phyloP scores from a whole-genome alignment of 2,888 invertebrate genomes.

The Ariolimax columbianus region DNA sequence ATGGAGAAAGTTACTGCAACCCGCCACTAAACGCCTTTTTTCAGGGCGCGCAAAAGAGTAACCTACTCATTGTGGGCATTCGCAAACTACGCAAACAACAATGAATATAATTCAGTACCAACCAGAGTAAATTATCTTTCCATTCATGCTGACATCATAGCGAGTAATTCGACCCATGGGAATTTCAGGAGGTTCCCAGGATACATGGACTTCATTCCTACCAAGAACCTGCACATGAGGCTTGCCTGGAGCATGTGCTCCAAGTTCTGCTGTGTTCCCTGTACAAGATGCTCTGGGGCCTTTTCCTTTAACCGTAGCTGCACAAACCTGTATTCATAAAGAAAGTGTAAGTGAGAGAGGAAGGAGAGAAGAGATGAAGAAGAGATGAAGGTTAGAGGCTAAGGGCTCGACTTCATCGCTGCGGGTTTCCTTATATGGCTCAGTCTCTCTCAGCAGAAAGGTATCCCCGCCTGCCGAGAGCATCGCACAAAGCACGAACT shows the following conservation, averaged over 20 bases:
- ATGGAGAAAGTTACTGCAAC: too few relatives aligned
- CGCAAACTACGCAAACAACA: too few relatives aligned
- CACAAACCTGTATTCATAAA: conserved; percentile 69
- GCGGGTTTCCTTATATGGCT: too few relatives aligned
- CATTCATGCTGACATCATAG: conserved; percentile 77
- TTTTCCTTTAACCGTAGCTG: conserved; percentile 74
- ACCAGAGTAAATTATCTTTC: conserved; percentile 75
- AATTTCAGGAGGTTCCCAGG: conserved; percentile 77
- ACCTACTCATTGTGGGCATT: too few relatives aligned
- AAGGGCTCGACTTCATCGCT: too few relatives aligned
- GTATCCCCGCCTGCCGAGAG: too few relatives aligned
- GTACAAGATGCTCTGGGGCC: conserved; percentile 67
- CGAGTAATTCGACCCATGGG: conserved; percentile 76
- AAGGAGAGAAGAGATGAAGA: background rate
- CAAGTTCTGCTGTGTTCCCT: conserved; percentile 74
- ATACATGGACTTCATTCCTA: conserved; percentile 76
- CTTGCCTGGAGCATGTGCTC: conserved; percentile 77
- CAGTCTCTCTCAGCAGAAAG: too few relatives aligned
- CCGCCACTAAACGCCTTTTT: too few relatives aligned
- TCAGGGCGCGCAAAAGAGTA: too few relatives aligned
- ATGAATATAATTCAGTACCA: background rate
- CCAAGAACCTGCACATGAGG: conserved; percentile 77
- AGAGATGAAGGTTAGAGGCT: too few relatives aligned
- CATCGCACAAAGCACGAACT: too few relatives aligned
- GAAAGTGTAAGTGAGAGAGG: background rate